These are phyloP conservation scores for Poecilia picta DNA, from an alignment of 2,797 vertebrate genomes.

Conservation along the genomic window DNA sequence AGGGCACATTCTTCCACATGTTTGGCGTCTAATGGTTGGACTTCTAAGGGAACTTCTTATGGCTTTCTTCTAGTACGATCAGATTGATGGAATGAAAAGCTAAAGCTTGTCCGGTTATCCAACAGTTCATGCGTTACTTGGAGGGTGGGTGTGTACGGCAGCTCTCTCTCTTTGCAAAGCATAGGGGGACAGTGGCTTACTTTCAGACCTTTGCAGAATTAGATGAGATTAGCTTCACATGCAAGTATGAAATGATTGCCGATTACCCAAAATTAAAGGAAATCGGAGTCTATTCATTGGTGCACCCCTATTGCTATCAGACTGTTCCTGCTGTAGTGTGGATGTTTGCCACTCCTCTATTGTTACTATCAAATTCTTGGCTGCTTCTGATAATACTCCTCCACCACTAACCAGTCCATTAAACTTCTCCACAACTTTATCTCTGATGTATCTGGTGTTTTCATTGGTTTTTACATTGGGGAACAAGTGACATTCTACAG, in stretches of 20 bases:
- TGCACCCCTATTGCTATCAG: background rate
- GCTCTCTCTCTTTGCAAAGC: too few species aligned
- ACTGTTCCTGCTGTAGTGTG: background rate
- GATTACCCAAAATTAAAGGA: too few species aligned
- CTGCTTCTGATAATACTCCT: background rate
- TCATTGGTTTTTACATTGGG: background rate
- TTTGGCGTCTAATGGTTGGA: background rate
- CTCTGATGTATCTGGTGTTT: background rate
- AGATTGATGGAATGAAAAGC: background rate
- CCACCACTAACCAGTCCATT: background rate
- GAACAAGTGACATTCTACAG: background rate
- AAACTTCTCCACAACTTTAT: background rate
- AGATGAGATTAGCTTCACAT: too few species aligned
- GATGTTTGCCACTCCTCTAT: background rate
- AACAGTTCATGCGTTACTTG: too few species aligned
- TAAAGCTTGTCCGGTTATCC: background rate
- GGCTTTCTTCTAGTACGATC: background rate
- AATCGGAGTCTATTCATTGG: too few species aligned
- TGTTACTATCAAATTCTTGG: background rate
- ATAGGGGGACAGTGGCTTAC: too few species aligned
- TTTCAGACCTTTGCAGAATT: too few species aligned
- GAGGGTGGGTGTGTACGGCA: too few species aligned
- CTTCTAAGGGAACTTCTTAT: background rate
- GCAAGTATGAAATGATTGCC: too few species aligned
- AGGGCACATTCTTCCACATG: background rate